Evolutionary conservation across 2,113 vertebrate genomes (phyloP).

Genomic region (Xiphorhynchus elegans): DNA sequence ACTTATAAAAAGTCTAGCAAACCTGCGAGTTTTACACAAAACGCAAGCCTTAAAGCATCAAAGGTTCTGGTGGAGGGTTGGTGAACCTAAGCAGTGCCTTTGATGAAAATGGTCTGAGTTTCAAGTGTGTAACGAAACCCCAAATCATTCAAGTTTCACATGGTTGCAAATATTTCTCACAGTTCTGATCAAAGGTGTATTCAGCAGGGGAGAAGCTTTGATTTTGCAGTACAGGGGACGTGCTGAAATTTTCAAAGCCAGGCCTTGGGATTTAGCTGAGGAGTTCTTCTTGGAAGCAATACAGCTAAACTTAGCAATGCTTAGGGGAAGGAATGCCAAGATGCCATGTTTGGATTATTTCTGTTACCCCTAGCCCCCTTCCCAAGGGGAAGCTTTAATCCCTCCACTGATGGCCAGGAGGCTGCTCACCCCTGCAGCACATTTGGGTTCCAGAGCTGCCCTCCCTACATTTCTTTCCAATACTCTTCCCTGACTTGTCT

Average conservation of each 20-base stretch:
- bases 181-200: constrained; percentile 72
- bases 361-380: background rate
- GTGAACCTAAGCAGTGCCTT: constrained; percentile 66
- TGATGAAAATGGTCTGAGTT: constrained; percentile 72
- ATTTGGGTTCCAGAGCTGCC: background rate
- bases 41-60: constrained; percentile 42
- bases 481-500: background rate
- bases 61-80: constrained; percentile 57
- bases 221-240: constrained; percentile 65
- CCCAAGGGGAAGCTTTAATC: background rate
- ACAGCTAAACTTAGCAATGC: constrained; percentile 53
- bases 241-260: constrained; percentile 69
- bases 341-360: constrained; percentile 9
- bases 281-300: constrained; percentile 32
- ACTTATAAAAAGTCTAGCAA: constrained; percentile 24
- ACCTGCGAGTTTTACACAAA: constrained; percentile 42
- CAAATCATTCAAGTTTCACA: constrained; percentile 73
- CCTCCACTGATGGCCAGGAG: background rate
- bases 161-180: constrained; percentile 73
- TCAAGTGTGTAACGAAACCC: constrained; percentile 72
- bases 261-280: constrained; percentile 60
- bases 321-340: background rate
- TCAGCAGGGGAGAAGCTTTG: constrained; percentile 71
- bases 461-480: background rate
- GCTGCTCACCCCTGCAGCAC: background rate